A percentile compares a stretch with the other conserved stretches of the same genome.
Evolutionary conservation across 2,888 invertebrate species (phyloP).

Genomic region (Stegophylla sp.): DNA sequence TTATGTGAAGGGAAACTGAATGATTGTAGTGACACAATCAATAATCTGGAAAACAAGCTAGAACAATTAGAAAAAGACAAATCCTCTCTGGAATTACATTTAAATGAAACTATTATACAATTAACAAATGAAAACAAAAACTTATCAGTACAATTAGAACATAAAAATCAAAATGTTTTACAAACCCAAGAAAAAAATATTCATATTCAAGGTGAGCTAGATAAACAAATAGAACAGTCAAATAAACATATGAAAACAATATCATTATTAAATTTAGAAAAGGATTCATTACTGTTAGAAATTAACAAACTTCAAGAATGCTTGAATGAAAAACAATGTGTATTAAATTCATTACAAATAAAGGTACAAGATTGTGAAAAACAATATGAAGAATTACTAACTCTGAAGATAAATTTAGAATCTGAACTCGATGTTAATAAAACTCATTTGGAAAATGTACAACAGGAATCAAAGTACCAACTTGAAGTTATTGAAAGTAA

Average conservation of each 20-base stretch:
- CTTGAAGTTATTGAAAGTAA: not conserved
- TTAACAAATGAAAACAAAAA: constrained; percentile 11
- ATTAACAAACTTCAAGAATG: not conserved
- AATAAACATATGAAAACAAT: constrained; percentile 26
- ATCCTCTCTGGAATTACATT: not conserved
- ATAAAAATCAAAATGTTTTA: not conserved
- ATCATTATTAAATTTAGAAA: constrained; percentile 24
- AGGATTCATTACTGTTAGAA: not conserved
- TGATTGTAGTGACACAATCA: constrained; percentile 26
- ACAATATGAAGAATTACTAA: constrained; percentile 13
- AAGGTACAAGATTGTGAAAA: not conserved
- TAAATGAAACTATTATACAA: constrained; percentile 11
- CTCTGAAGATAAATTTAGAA: constrained; percentile 11
- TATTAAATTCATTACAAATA: not conserved
- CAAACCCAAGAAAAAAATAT: constrained; percentile 22
- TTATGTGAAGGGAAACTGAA: constrained; percentile 40
- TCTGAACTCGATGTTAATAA: not conserved
- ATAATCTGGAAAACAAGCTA: constrained; percentile 33
- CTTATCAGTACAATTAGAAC: not conserved
- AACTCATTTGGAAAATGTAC: not conserved
- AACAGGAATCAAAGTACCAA: not conserved
- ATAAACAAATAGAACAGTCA: not conserved
- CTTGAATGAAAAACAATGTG: not conserved
- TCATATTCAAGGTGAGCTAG: not conserved
- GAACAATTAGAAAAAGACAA: constrained; percentile 8